phyloP scores from a whole-genome alignment of 2,888 invertebrate species.

The Polydrusus pterygomalis region DNA sequence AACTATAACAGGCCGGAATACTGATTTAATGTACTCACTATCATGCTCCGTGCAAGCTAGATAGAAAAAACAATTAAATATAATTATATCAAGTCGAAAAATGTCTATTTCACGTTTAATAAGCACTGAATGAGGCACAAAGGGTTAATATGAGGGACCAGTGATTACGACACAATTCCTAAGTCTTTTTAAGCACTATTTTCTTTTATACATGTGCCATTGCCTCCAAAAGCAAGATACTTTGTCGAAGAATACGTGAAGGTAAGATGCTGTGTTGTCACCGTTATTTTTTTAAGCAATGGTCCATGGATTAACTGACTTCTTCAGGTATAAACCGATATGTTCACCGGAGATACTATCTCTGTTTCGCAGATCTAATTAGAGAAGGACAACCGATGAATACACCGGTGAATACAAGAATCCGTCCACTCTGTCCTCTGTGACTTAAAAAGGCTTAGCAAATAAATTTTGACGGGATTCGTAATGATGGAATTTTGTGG shows the following conservation, averaged over 20 bases:
- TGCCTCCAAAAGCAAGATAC: not conserved
- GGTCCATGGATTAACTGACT: no score
- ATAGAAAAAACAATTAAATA: slow-evolving; percentile 66
- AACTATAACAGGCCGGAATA: not conserved
- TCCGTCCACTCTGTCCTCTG: no score
- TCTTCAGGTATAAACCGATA: no score
- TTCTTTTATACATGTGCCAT: not conserved
- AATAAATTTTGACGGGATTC: not conserved
- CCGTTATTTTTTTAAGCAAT: no score
- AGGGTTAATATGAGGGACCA: not conserved
- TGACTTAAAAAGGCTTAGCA: not conserved
- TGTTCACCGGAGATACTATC: no score
- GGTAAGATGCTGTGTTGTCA: no score
- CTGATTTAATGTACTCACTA: slow-evolving; percentile 81
- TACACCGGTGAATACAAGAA: no score
- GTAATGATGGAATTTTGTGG: slow-evolving; percentile 5
- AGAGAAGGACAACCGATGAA: no score
- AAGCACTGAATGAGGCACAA: slow-evolving; percentile 14
- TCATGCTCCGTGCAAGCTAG: slow-evolving; percentile 93
- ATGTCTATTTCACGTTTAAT: slow-evolving; percentile 1
- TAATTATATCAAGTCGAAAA: slow-evolving; percentile 10
- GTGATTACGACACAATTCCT: not conserved
- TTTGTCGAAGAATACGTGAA: no score
- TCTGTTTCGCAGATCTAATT: no score
- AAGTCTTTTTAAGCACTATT: not conserved